Evolutionary conservation across 1,140 invertebrate species (phyloP).

Genomic region (Ceratina australensis): DNA sequence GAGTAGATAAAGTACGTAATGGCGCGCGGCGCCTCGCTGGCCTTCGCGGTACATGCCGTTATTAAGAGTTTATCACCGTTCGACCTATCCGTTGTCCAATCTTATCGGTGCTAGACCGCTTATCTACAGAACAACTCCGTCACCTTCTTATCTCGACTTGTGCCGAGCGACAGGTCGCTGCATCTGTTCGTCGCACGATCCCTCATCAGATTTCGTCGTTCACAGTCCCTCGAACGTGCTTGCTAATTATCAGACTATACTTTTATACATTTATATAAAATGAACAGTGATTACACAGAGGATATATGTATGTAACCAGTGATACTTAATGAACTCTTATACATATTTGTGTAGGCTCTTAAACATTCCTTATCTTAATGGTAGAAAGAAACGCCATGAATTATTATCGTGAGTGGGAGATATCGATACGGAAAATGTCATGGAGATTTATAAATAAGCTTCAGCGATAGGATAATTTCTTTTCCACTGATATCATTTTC

Average conservation of each 20-base stretch:
- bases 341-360: too few relatives aligned
- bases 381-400: too few relatives aligned
- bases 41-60: conserved; percentile 16
- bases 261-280: too few relatives aligned
- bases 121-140: conserved; percentile 50
- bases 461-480: not conserved
- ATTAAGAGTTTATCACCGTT: conserved; percentile 55
- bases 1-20: too few relatives aligned
- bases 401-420: not conserved
- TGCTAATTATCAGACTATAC: too few relatives aligned
- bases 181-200: not conserved
- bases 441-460: not conserved
- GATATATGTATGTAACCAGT: conserved; percentile 22
- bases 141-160: conserved; percentile 29
- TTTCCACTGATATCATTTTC: not conserved
- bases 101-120: conserved; percentile 53
- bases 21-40: not conserved
- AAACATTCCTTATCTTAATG: not conserved
- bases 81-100: conserved; percentile 51
- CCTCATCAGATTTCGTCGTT: conserved; percentile 3
- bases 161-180: conserved; percentile 35
- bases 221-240: not conserved
- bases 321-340: not conserved
- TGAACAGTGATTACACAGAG: conserved; percentile 3
- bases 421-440: not conserved